A percentile compares a stretch with the other conserved stretches of the same genome.
Evolutionary conservation across 2,888 invertebrate species (phyloP).

Genomic region (Hofmannophila pseudospretella): DNA sequence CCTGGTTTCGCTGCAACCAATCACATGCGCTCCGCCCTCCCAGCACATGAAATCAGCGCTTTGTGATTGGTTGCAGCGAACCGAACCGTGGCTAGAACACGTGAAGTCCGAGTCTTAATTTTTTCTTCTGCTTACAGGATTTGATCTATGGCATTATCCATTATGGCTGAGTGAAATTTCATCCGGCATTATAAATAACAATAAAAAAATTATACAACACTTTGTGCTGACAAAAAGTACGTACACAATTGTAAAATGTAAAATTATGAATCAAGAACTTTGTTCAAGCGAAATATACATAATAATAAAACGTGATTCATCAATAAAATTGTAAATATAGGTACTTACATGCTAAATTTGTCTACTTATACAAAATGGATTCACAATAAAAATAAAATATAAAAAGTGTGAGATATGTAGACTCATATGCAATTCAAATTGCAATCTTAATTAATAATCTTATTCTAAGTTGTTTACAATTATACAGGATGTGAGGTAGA

Average conservation of each 20-base stretch:
- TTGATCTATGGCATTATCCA: too few relatives aligned
- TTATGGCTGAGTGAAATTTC: background rate
- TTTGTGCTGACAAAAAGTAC: conserved; percentile 49
- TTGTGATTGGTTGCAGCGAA: too few relatives aligned
- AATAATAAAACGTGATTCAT: conserved; percentile 17
- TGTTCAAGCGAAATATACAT: conserved; percentile 65
- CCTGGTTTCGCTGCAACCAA: too few relatives aligned
- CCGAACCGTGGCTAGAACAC: too few relatives aligned
- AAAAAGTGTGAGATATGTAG: conserved; percentile 6
- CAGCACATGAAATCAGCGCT: too few relatives aligned
- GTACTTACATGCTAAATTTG: conserved; percentile 8
- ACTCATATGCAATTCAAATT: background rate
- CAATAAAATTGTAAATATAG: conserved; percentile 24
- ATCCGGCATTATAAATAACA: conserved; percentile 21
- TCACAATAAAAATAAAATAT: conserved; percentile 2
- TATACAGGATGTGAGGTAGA: too few relatives aligned
- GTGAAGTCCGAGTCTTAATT: too few relatives aligned
- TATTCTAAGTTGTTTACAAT: too few relatives aligned
- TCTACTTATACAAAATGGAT: conserved; percentile 6
- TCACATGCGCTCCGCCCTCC: too few relatives aligned
- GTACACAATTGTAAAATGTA: conserved; percentile 35
- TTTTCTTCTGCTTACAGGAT: too few relatives aligned
- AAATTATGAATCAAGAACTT: conserved; percentile 45
- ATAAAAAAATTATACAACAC: conserved; percentile 48
- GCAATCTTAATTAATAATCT: too few relatives aligned